Percentiles rank a stretch among this genome's conserved stretches.
phyloP scores from a whole-genome alignment of 2,888 invertebrate genomes.

The Dascillus cervinus region DNA sequence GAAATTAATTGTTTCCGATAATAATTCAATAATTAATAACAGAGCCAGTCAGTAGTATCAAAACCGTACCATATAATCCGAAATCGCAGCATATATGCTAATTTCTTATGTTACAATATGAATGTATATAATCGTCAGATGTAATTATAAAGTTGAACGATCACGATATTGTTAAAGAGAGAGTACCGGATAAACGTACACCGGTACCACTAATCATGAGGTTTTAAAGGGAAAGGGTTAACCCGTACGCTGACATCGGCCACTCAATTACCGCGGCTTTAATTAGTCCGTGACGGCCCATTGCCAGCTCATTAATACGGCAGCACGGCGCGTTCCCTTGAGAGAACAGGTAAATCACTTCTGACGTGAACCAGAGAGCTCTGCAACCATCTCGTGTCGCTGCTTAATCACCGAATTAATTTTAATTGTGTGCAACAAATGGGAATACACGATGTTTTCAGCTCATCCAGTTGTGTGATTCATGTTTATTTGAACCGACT shows the following conservation, averaged over 20 bases:
- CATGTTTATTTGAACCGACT: slow-evolving; percentile 24
- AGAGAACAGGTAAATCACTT: slow-evolving; percentile 40
- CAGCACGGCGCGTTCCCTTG: slow-evolving; percentile 30
- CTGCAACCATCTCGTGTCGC: slow-evolving; percentile 30
- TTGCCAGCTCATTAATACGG: slow-evolving; percentile 42
- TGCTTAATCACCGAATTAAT: slow-evolving; percentile 38
- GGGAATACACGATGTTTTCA: slow-evolving; percentile 28
- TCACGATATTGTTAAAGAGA: slow-evolving; percentile 11
- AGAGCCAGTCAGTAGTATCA: too few species aligned
- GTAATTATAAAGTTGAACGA: too few species aligned
- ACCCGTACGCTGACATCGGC: slow-evolving; percentile 40
- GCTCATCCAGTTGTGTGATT: slow-evolving; percentile 20
- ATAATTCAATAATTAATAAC: too few species aligned
- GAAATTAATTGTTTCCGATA: too few species aligned
- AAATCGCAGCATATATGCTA: too few species aligned
- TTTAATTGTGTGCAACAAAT: slow-evolving; percentile 34
- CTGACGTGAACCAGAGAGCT: slow-evolving; percentile 26
- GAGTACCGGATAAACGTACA: slow-evolving; percentile 9
- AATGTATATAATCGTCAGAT: too few species aligned
- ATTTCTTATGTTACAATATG: too few species aligned
- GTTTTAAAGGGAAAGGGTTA: slow-evolving; percentile 35
- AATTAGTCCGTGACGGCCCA: slow-evolving; percentile 42
- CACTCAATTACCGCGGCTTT: slow-evolving; percentile 42
- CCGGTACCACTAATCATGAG: slow-evolving; percentile 33
- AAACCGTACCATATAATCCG: too few species aligned